Evolutionary conservation across 2,113 vertebrate genomes (phyloP).

Genomic region (Aldabrachelys gigantea): DNA sequence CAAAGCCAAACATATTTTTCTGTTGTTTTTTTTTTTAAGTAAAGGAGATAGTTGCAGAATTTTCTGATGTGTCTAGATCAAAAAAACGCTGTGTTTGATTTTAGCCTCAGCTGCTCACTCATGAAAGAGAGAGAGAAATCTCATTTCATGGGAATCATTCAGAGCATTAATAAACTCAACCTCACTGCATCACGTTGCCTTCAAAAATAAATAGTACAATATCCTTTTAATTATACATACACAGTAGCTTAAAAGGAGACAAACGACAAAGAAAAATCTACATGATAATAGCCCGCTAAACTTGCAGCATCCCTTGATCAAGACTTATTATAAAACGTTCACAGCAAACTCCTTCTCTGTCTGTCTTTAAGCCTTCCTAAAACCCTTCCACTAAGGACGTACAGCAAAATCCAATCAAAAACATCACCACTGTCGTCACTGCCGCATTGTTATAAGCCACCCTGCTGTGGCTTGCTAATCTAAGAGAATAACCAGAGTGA

Average conservation of each 20-base stretch:
- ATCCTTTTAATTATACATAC: conserved; percentile 55
- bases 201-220: conserved; percentile 41
- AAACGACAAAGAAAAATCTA: conserved; percentile 13
- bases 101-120: conserved; percentile 23
- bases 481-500: background rate
- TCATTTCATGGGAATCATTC: conserved; percentile 33
- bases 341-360: background rate
- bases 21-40: background rate
- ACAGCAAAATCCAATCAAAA: accelerated
- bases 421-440: accelerated
- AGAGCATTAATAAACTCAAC: conserved; percentile 4
- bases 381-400: accelerated
- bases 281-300: conserved; percentile 45
- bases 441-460: background rate
- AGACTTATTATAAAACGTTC: background rate
- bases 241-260: background rate
- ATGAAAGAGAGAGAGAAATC: conserved; percentile 19
- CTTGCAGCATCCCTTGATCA: conserved; percentile 17
- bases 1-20: background rate
- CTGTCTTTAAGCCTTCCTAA: background rate
- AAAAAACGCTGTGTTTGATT: background rate
- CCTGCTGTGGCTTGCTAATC: background rate
- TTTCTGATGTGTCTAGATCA: background rate
- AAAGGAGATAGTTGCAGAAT: background rate
- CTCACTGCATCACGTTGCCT: background rate